phyloP scores from a whole-genome alignment of 2,888 invertebrate species.

The Fragum fragum region DNA sequence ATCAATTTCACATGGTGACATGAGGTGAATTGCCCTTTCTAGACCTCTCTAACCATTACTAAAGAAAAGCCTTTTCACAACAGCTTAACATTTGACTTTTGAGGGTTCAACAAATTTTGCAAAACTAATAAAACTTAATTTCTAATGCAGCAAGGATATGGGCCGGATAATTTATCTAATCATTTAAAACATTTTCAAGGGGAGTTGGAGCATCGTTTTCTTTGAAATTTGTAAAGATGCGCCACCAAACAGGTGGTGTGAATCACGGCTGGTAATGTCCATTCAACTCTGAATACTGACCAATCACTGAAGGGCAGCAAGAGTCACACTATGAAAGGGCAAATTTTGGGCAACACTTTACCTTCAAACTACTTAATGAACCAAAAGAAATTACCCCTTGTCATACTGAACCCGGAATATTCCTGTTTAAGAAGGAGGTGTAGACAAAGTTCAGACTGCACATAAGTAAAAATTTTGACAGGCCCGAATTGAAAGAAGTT shows the following conservation, averaged over 20 bases:
- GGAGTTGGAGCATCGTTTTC: slow-evolving; percentile 51
- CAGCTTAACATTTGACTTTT: slow-evolving; percentile 45
- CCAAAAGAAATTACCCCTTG: too few relatives aligned
- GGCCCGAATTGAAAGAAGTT: too few relatives aligned
- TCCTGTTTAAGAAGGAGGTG: too few relatives aligned
- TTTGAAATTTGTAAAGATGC: slow-evolving; percentile 69
- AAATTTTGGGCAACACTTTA: neutral
- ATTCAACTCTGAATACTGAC: slow-evolving; percentile 38
- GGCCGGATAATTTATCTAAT: slow-evolving; percentile 68
- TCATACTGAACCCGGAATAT: too few relatives aligned
- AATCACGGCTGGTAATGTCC: slow-evolving; percentile 61
- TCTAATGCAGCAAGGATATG: slow-evolving; percentile 67
- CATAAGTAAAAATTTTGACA: too few relatives aligned
- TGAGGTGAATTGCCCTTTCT: slow-evolving; percentile 53
- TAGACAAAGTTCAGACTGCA: too few relatives aligned
- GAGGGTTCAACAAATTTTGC: slow-evolving; percentile 68
- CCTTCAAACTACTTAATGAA: neutral
- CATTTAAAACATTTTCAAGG: slow-evolving; percentile 67
- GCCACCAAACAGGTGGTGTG: slow-evolving; percentile 66
- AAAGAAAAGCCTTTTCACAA: slow-evolving; percentile 46
- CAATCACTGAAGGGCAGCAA: slow-evolving; percentile 40
- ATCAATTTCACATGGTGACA: slow-evolving; percentile 63
- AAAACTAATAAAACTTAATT: slow-evolving; percentile 72
- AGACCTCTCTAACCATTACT: slow-evolving; percentile 47
- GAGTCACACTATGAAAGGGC: slow-evolving; percentile 58